These are phyloP conservation scores for Eunapius fragilis DNA, from an alignment of 37 sponge, comb jelly and placozoan genomes.

Conservation along the genomic window DNA sequence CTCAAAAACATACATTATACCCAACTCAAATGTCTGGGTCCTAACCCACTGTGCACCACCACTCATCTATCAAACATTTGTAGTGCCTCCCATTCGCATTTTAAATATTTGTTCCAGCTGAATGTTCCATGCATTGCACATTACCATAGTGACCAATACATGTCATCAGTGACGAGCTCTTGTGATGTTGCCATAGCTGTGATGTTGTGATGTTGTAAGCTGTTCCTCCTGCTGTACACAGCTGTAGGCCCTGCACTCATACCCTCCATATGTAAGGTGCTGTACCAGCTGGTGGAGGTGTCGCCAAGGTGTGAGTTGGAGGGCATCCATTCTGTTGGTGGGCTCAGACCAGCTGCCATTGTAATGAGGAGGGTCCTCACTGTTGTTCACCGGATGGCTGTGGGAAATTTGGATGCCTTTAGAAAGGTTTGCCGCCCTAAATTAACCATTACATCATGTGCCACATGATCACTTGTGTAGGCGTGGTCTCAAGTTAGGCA, in stretches of 20 bases:
- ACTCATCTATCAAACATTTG: too few relatives aligned
- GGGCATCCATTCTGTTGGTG: slow-evolving; percentile 18
- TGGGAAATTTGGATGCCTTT: slow-evolving; percentile 3
- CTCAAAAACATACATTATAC: too few relatives aligned
- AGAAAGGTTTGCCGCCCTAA: not conserved
- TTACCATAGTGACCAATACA: too few relatives aligned
- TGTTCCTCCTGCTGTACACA: slow-evolving; percentile 8
- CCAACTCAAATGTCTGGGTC: too few relatives aligned
- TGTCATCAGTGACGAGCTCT: too few relatives aligned
- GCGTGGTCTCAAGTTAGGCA: slow-evolving; percentile 10
- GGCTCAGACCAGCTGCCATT: slow-evolving; percentile 29
- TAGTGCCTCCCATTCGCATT: not conserved
- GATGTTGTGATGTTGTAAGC: too few relatives aligned
- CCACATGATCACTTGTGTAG: not conserved
- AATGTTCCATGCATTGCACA: too few relatives aligned
- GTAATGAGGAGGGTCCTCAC: slow-evolving; percentile 20
- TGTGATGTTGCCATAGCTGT: too few relatives aligned
- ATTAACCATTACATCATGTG: not conserved
- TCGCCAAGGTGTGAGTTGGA: slow-evolving; percentile 34
- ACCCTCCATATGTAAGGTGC: slow-evolving; percentile 8
- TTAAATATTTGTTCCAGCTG: not conserved
- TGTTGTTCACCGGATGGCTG: not conserved
- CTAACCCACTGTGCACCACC: too few relatives aligned
- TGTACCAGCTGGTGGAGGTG: slow-evolving; percentile 55
- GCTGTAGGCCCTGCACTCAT: not conserved